These are phyloP conservation scores for Xanthostigma xanthostigma DNA, from an alignment of 2,888 invertebrate species.

Conservation along the genomic window DNA sequence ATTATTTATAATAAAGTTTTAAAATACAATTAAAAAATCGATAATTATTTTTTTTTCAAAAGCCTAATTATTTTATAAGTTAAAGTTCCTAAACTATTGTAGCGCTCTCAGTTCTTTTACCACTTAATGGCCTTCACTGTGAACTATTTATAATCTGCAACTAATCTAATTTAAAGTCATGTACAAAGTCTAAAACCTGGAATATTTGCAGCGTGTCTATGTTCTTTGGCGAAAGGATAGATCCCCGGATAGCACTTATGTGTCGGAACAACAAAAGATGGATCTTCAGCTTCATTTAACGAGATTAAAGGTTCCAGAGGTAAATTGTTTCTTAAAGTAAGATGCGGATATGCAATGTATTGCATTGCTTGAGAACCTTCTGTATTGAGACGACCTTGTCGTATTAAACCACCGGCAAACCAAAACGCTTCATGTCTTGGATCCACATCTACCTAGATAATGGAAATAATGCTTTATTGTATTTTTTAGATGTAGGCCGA, in stretches of 20 bases:
- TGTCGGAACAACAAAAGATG: slow-evolving; percentile 39
- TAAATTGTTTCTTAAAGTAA: slow-evolving; percentile 50
- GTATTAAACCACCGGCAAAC: slow-evolving; percentile 54
- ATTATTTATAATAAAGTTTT: no score
- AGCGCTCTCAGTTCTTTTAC: no score
- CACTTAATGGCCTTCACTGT: no score
- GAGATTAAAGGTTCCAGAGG: slow-evolving; percentile 53
- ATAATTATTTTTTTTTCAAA: no score
- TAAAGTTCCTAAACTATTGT: background rate
- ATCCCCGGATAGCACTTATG: no score
- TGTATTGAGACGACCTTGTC: slow-evolving; percentile 35
- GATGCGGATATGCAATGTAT: slow-evolving; percentile 49
- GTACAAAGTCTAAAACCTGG: slow-evolving; percentile 40
- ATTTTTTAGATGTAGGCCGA: background rate
- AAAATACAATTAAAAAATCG: no score
- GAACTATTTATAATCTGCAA: no score
- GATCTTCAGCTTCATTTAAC: slow-evolving; percentile 37
- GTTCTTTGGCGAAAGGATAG: slow-evolving; percentile 4
- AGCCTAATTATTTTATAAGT: slow-evolving; percentile 1
- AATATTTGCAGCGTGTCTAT: slow-evolving; percentile 53
- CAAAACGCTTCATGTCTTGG: slow-evolving; percentile 78
- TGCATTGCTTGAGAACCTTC: slow-evolving; percentile 47
- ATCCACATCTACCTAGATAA: slow-evolving; percentile 50
- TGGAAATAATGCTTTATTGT: slow-evolving; percentile 9
- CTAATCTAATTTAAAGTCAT: no score